Evolutionary conservation across 2,888 invertebrate species (phyloP).

Genomic region (Xanthia togata): DNA sequence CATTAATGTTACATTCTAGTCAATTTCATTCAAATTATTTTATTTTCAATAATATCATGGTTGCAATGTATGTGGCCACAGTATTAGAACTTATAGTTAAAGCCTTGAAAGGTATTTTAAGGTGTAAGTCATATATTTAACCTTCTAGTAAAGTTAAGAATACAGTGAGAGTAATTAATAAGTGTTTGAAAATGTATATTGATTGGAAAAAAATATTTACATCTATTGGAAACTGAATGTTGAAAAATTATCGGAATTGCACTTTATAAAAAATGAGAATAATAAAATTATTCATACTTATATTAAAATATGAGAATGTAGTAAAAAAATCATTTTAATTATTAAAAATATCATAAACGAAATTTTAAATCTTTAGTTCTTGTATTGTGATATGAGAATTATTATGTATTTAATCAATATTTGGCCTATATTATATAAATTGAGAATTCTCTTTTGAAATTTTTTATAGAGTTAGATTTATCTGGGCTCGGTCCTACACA

Average conservation of each 20-base stretch:
- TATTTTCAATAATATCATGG: slow-evolving; percentile 61
- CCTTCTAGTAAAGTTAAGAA: slow-evolving; percentile 60
- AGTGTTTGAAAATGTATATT: slow-evolving; percentile 67
- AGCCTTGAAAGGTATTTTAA: slow-evolving; percentile 61
- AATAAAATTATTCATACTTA: slow-evolving; percentile 75
- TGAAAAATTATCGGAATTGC: slow-evolving; percentile 74
- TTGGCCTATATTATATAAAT: slow-evolving; percentile 78
- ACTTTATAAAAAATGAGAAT: slow-evolving; percentile 76
- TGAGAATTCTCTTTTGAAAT: slow-evolving; percentile 67
- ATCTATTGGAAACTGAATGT: slow-evolving; percentile 71
- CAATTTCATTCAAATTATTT: slow-evolving; percentile 79
- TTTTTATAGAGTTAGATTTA: slow-evolving; percentile 65
- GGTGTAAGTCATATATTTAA: slow-evolving; percentile 58
- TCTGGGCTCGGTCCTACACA: slow-evolving; percentile 53
- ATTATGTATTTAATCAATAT: slow-evolving; percentile 69
- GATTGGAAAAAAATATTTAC: slow-evolving; percentile 65
- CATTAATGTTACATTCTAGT: slow-evolving; percentile 82
- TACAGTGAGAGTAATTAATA: slow-evolving; percentile 74
- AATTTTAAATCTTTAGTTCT: slow-evolving; percentile 69
- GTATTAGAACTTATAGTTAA: slow-evolving; percentile 65
- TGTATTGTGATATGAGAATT: slow-evolving; percentile 74
- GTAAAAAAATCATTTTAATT: slow-evolving; percentile 65
- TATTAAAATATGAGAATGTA: slow-evolving; percentile 66
- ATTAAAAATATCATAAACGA: slow-evolving; percentile 67
- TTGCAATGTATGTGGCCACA: slow-evolving; percentile 48